These are phyloP conservation scores for Machaerirhynchus nigripectus DNA, from an alignment of 2,113 vertebrate species.

Conservation along the genomic window DNA sequence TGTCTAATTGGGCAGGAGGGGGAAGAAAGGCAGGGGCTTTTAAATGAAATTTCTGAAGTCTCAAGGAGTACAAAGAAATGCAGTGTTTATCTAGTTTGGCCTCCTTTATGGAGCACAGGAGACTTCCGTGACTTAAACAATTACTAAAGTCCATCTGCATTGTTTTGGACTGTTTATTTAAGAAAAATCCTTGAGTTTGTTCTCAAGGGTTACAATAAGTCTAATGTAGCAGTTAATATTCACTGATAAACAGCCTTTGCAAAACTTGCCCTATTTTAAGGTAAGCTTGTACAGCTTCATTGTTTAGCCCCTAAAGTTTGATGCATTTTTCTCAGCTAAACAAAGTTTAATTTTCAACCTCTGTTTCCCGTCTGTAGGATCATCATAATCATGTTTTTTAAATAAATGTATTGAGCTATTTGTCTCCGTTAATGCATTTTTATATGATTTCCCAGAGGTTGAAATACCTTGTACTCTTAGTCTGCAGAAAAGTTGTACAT, in stretches of 20 bases:
- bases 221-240: not conserved
- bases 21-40: not conserved
- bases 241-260: not conserved
- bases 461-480: not conserved
- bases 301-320: not conserved
- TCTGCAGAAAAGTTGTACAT: not conserved
- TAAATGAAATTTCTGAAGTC: not conserved
- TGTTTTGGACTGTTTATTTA: not conserved
- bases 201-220: not conserved
- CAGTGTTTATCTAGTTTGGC: not conserved
- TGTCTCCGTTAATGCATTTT: not conserved
- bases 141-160: not conserved
- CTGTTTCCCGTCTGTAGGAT: not conserved
- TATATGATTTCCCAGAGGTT: not conserved
- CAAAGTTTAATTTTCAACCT: not conserved
- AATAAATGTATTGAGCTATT: not conserved
- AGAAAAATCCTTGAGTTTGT: not conserved
- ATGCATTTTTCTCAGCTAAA: not conserved
- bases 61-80: not conserved
- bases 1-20: rapidly evolving
- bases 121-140: not conserved
- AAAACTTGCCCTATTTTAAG: not conserved
- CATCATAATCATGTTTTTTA: rapidly evolving
- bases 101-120: not conserved
- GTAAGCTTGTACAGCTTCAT: not conserved